These are phyloP conservation scores for Calosoma granatense DNA, from an alignment of 1,140 invertebrate species.

Conservation along the genomic window DNA sequence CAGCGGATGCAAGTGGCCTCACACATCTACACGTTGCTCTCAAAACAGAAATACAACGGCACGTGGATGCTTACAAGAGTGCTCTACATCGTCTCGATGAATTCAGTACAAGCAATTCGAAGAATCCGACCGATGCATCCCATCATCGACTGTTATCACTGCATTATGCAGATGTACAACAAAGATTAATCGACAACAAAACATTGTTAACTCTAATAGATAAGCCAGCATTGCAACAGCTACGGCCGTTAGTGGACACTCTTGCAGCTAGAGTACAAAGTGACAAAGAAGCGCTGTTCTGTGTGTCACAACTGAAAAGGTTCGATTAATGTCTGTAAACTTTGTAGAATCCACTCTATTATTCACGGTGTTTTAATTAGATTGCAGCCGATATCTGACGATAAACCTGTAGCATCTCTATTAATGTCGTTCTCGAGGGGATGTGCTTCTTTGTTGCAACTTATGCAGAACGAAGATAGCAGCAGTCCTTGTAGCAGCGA, in stretches of 20 bases:
- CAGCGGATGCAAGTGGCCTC: conserved; percentile 46
- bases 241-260: conserved; percentile 42
- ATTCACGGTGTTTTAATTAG: conserved; percentile 14
- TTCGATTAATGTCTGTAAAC: conserved; percentile 12
- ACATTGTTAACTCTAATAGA: conserved; percentile 78
- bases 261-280: conserved; percentile 51
- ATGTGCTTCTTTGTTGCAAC: conserved; percentile 63
- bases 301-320: conserved; percentile 50
- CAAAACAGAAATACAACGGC: conserved; percentile 70
- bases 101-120: conserved; percentile 50
- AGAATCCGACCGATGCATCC: conserved; percentile 75
- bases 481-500: conserved; percentile 43
- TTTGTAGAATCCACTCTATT: background rate
- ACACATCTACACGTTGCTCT: conserved; percentile 59
- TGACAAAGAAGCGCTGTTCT: conserved; percentile 59
- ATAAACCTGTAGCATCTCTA: conserved; percentile 58
- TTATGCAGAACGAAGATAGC: conserved; percentile 50
- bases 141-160: conserved; percentile 82
- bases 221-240: conserved; percentile 48
- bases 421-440: conserved; percentile 77
- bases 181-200: conserved; percentile 85
- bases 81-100: conserved; percentile 82
- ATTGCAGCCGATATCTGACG: conserved; percentile 36
- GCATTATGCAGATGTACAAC: conserved; percentile 70
- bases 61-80: conserved; percentile 77